Conservation (phyloP, 1,140 invertebrate species). For the Diabrotica virgifera region DNA sequence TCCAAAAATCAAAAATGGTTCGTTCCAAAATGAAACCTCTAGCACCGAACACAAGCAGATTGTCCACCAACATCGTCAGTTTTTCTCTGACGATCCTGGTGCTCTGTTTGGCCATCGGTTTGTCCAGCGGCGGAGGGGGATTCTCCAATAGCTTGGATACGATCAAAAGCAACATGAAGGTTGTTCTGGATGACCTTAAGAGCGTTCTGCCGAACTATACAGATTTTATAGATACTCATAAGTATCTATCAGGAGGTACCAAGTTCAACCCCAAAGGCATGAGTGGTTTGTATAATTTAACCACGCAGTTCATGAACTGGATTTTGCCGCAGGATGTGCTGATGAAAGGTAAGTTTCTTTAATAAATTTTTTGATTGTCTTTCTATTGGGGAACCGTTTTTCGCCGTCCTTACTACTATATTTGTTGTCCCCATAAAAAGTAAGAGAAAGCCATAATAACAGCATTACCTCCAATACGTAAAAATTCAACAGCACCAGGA, state of each 20-base stretch:
- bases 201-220: slow-evolving; percentile 50
- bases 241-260: slow-evolving; percentile 42
- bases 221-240: slow-evolving; percentile 44
- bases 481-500: too few relatives aligned
- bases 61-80: slow-evolving; percentile 28
- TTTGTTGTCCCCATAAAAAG: too few relatives aligned
- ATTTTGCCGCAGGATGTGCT: slow-evolving; percentile 52
- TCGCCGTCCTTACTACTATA: too few relatives aligned
- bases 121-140: slow-evolving; percentile 35
- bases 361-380: too few relatives aligned
- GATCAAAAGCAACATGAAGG: slow-evolving; percentile 51
- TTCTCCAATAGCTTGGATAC: slow-evolving; percentile 43
- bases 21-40: neutral
- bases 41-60: neutral
- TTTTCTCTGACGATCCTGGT: slow-evolving; percentile 32
- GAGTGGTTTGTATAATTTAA: slow-evolving; percentile 60
- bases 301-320: slow-evolving; percentile 56
- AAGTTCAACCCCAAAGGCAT: slow-evolving; percentile 57
- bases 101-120: slow-evolving; percentile 33
- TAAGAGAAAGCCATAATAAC: too few relatives aligned
- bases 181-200: slow-evolving; percentile 48
- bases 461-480: too few relatives aligned
- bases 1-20: neutral
- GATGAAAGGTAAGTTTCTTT: slow-evolving; percentile 52
- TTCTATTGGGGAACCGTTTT: too few relatives aligned